These are phyloP conservation scores for Plecturocebus donacophilus DNA, from an alignment of 2,113 vertebrate species.

Conservation along the genomic window DNA sequence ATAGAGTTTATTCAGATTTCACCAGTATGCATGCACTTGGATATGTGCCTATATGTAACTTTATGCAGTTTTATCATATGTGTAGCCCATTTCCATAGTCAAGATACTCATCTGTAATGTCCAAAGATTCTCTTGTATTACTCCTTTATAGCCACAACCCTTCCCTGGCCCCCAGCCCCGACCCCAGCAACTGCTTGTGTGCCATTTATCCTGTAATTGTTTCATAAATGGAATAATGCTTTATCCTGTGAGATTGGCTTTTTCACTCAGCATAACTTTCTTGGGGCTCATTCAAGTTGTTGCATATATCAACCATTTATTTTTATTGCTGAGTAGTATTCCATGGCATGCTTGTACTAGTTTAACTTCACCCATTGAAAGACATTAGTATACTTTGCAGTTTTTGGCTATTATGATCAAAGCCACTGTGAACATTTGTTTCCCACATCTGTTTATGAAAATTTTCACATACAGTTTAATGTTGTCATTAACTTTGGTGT, in stretches of 20 bases:
- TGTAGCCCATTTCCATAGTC: background rate
- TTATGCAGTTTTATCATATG: background rate
- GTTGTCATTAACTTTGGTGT: background rate
- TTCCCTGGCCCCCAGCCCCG: background rate
- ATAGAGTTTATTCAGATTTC: background rate
- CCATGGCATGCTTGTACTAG: background rate
- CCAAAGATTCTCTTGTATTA: background rate
- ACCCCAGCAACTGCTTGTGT: background rate
- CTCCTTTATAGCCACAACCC: background rate
- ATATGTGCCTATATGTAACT: background rate
- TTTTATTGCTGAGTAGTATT: background rate
- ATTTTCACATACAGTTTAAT: background rate
- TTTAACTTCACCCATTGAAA: background rate
- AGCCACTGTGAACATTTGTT: background rate
- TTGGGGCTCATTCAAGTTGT: background rate
- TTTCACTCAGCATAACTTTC: slow-evolving; percentile 19
- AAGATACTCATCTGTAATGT: background rate
- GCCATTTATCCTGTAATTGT: background rate
- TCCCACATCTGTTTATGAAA: slow-evolving; percentile 31
- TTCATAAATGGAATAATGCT: slow-evolving; percentile 6
- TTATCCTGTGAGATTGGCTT: background rate
- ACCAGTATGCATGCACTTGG: background rate
- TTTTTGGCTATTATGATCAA: background rate
- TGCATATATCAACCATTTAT: background rate
- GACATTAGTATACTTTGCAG: background rate